A percentile compares a stretch with the other conserved stretches of the same genome.
Conservation (phyloP, 2,113 vertebrate genomes). For the Ptychochromis oligacanthus region DNA sequence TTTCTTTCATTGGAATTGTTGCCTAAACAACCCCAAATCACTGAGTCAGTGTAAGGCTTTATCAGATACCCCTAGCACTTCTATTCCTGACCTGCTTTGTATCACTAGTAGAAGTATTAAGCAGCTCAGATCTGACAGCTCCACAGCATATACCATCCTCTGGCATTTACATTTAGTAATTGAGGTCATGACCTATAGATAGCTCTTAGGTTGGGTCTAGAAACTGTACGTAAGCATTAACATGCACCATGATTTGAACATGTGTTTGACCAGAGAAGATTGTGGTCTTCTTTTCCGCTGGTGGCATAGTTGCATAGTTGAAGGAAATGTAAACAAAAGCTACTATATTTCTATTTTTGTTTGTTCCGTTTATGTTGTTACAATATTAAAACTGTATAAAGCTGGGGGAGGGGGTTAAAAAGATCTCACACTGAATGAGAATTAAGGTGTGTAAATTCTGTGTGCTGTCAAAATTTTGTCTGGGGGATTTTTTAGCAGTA, state of each 20-base stretch:
- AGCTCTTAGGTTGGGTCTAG: background rate
- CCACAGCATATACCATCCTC: background rate
- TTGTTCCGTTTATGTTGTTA: too few species aligned
- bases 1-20: background rate
- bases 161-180: constrained; percentile 11
- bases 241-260: background rate
- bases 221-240: background rate
- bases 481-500: background rate
- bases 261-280: background rate
- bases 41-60: background rate
- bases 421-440: too few species aligned
- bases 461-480: too few species aligned
- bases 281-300: background rate
- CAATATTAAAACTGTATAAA: too few species aligned
- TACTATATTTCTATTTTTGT: too few species aligned
- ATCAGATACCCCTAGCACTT: background rate
- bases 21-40: background rate
- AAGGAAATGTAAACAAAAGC: background rate
- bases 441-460: too few species aligned
- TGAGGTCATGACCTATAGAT: background rate
- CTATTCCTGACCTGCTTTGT: too few species aligned
- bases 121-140: background rate
- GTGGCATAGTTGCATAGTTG: background rate
- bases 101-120: background rate
- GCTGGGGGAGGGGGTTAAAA: too few species aligned